Evolutionary conservation across 2,888 invertebrate species (phyloP).

Genomic region (Tridacna crocea): DNA sequence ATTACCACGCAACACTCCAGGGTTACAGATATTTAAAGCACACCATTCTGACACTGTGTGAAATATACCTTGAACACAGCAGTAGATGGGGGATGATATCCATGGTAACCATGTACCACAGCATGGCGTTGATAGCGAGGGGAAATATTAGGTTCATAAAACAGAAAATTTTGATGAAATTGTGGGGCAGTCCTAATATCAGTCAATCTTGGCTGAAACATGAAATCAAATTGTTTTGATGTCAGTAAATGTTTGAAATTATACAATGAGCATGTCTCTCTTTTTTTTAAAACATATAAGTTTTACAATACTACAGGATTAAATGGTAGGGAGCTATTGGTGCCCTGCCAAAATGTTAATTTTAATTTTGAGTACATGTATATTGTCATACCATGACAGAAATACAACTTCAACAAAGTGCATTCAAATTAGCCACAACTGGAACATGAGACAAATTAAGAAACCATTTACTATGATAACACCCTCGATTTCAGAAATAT

Average conservation of each 20-base stretch:
- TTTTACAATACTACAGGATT: no score
- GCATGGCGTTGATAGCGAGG: conserved; percentile 34
- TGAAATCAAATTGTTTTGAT: not conserved
- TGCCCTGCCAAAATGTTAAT: no score
- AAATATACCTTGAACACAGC: conserved; percentile 62
- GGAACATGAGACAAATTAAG: no score
- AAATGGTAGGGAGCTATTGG: no score
- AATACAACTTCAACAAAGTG: no score
- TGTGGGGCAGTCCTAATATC: conserved; percentile 55
- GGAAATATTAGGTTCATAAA: conserved; percentile 56
- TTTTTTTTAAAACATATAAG: no score
- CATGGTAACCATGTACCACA: conserved; percentile 29
- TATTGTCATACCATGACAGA: no score
- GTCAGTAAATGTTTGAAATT: not conserved
- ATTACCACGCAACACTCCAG: conserved; percentile 7
- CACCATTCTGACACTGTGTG: not conserved
- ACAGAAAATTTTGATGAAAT: conserved; percentile 59
- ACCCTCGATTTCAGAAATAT: no score
- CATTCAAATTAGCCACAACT: no score
- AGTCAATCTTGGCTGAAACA: conserved; percentile 45
- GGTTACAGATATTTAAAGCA: conserved; percentile 4
- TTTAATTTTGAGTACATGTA: no score
- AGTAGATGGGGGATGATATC: conserved; percentile 53
- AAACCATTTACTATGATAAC: no score
- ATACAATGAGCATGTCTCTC: not conserved